Base-by-base conservation (phyloP, 2,888 invertebrate species). In the Drosophila heteroneura region DNA sequence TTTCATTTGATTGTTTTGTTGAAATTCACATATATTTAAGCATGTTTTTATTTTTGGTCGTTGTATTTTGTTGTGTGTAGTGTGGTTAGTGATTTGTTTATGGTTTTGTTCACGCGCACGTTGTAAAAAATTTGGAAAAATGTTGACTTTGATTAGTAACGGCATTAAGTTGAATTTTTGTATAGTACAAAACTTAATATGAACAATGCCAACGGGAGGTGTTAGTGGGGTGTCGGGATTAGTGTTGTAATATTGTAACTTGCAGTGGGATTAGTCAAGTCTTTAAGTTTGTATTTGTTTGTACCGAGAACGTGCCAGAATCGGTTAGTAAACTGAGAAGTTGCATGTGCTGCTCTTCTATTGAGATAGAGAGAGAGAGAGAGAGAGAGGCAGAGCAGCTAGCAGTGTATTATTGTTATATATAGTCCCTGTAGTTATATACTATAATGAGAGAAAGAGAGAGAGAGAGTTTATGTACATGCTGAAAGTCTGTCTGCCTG, bases 101-200 rank as follows among this genome's bases (percentile, higher is more conserved):
- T 60, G 53, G 22, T 44, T 51, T 74, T 64, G 65, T 76, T 69
- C 57, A 61, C 65, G 71, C 73, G 78, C 72, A 76, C 77, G 75
- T 80, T 62, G 64, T 70, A 70, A 78, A 84, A 80, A 91, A 91
- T 89, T 91, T 91, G 78, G 82, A 85, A 89, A 89, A 91, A 89
- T 88, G 67, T 83, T 82, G 54, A 63, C 63, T 77, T 60, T 59
- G 70, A 89, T 91, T 89, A 91, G 87, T 91, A 73, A 81, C 64
- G 74, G 68, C 62, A 74, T 76, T 73, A 64, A 84, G 28, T 65
- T 63, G 56, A 52, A 65, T 63, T 62, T 33, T 63, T 9, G 56
- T 22, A 58, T 35, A 37, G n/a, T 57, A 53, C 64, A 62, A 35
- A 66, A 51, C 59, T 57, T 52, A 75, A 61, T 26, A 72, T 59